A percentile compares a stretch with the other conserved stretches of the same genome.
Conservation (phyloP, 2,113 vertebrate genomes). For the Eulacestoma nigropectus region DNA sequence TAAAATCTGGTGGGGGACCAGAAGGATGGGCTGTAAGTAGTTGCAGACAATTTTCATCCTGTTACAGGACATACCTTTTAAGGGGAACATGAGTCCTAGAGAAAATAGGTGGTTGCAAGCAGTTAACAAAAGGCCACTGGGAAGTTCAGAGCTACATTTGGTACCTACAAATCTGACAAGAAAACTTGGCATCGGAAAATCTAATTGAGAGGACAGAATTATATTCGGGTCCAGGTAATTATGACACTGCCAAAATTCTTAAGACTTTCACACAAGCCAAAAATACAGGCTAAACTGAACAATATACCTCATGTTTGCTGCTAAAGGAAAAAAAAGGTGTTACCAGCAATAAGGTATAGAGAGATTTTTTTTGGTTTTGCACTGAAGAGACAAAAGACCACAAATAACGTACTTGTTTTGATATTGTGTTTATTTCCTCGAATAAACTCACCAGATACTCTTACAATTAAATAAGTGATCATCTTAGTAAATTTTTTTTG, state of each 20-base stretch:
- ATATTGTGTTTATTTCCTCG: not conserved
- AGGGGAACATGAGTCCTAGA: not conserved
- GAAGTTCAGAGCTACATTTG: not conserved
- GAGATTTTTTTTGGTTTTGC: not conserved
- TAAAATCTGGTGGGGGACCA: not conserved
- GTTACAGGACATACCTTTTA: not conserved
- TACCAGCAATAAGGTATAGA: not conserved
- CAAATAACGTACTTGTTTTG: not conserved
- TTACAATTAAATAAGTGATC: not conserved
- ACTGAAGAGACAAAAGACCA: not conserved
- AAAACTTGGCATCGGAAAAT: not conserved
- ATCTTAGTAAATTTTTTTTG: not conserved
- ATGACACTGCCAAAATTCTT: not conserved
- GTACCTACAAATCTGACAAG: not conserved
- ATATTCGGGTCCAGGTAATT: not conserved
- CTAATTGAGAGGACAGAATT: not conserved
- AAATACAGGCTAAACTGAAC: not conserved
- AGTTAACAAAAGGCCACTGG: not conserved
- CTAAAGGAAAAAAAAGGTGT: not conserved
- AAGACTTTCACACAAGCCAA: not conserved
- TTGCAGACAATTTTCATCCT: not conserved
- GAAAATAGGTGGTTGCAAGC: not conserved
- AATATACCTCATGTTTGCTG: not conserved
- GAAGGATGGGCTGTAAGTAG: not conserved
- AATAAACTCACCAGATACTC: not conserved